These are phyloP conservation scores for Leuctra nigra DNA, from an alignment of 2,888 invertebrate species.

Conservation along the genomic window DNA sequence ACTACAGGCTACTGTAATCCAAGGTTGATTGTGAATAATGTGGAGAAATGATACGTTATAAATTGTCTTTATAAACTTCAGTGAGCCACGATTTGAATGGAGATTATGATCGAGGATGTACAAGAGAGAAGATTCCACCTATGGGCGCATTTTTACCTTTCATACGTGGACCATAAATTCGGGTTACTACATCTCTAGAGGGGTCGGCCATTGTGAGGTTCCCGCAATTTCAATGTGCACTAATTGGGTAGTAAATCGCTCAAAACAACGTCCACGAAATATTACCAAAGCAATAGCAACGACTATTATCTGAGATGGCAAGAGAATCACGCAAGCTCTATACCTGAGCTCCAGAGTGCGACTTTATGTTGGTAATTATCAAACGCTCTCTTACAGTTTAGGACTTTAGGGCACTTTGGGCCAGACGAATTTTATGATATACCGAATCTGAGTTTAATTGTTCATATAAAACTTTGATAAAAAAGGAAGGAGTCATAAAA, in stretches of 20 bases:
- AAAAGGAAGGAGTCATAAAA: not conserved
- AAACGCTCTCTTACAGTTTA: not conserved
- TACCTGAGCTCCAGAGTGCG: not conserved
- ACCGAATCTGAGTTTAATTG: not conserved
- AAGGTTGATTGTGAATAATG: too few species aligned
- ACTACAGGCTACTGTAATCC: too few species aligned
- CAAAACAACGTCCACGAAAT: constrained; percentile 13
- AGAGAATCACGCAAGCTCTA: not conserved
- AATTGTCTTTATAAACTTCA: too few species aligned
- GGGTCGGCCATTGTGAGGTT: not conserved
- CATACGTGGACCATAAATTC: constrained; percentile 23
- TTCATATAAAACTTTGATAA: not conserved
- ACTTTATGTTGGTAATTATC: not conserved
- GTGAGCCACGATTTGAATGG: not conserved
- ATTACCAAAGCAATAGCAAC: constrained; percentile 16
- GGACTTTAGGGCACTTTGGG: constrained; percentile 3
- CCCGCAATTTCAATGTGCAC: constrained; percentile 28
- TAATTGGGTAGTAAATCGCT: constrained; percentile 29
- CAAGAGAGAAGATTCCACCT: too few species aligned
- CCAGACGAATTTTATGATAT: not conserved
- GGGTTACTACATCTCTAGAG: constrained; percentile 2
- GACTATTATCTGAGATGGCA: constrained; percentile 1
- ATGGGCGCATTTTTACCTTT: too few species aligned
- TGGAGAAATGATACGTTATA: not conserved
- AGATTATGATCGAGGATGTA: too few species aligned